Conservation (phyloP, 2,888 invertebrate genomes). For the Cremastinae sp. region DNA sequence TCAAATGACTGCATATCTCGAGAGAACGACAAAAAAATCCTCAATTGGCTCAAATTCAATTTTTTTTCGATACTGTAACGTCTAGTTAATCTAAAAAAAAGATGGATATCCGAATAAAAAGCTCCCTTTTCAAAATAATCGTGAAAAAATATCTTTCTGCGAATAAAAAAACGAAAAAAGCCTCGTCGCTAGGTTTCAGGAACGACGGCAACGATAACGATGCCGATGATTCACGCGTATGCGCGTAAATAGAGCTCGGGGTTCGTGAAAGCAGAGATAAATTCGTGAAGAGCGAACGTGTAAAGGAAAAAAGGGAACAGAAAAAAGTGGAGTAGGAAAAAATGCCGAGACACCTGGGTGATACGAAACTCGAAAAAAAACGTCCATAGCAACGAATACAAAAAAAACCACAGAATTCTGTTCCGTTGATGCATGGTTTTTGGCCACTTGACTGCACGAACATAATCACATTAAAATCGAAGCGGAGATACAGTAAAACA, state of each 20-base stretch:
- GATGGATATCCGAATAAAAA: no score
- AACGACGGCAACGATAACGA: slow-evolving; percentile 12
- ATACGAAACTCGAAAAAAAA: neutral
- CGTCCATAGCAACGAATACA: neutral
- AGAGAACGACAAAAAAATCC: no score
- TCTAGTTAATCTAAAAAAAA: no score
- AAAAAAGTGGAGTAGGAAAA: no score
- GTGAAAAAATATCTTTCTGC: no score
- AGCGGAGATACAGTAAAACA: slow-evolving; percentile 12
- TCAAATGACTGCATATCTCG: no score
- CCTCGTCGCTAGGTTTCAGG: neutral
- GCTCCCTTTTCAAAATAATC: no score
- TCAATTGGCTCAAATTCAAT: no score
- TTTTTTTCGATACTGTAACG: no score
- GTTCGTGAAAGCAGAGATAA: slow-evolving; percentile 32
- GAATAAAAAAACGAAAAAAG: no score
- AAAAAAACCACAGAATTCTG: no score
- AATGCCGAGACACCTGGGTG: slow-evolving; percentile 9
- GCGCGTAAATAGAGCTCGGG: no score
- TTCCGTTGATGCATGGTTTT: slow-evolving; percentile 4
- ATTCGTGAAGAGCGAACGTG: slow-evolving; percentile 7
- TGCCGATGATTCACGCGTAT: slow-evolving; percentile 1
- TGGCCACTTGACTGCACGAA: slow-evolving; percentile 13
- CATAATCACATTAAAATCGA: slow-evolving; percentile 24
- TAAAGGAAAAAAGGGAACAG: neutral